phyloP scores from a whole-genome alignment of 1,140 invertebrate genomes.

The Danaus plexippus region DNA sequence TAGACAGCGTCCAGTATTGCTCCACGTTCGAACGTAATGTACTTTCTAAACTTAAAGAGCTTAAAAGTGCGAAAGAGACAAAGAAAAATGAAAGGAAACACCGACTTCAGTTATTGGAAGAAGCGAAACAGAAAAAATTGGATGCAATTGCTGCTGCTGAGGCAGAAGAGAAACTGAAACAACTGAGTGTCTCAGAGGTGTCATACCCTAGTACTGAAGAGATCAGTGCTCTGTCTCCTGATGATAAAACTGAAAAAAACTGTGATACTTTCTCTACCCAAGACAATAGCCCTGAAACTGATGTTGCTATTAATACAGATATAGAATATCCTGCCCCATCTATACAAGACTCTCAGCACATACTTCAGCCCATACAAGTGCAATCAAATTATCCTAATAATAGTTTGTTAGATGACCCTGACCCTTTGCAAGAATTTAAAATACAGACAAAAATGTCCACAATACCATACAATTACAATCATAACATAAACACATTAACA shows the following conservation, averaged over 20 bases:
- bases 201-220: conserved; percentile 72
- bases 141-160: conserved; percentile 58
- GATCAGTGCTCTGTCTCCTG: conserved; percentile 69
- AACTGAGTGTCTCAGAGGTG: conserved; percentile 72
- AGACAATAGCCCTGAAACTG: conserved; percentile 34
- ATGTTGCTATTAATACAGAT: conserved; percentile 27
- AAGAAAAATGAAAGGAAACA: conserved; percentile 73
- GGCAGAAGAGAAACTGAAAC: conserved; percentile 71
- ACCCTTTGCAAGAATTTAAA: conserved; percentile 58
- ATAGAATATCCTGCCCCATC: conserved; percentile 28
- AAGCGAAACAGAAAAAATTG: conserved; percentile 67
- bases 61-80: conserved; percentile 75
- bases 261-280: conserved; percentile 43
- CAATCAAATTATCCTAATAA: conserved; percentile 44
- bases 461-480: conserved; percentile 41
- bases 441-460: conserved; percentile 46
- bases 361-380: conserved; percentile 59
- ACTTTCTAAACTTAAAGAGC: conserved; percentile 78
- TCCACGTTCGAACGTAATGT: conserved; percentile 81
- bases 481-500: conserved; percentile 72
- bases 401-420: conserved; percentile 63
- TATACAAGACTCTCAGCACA: conserved; percentile 43
- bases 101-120: conserved; percentile 72
- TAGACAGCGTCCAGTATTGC: conserved; percentile 74
- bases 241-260: conserved; percentile 58